A percentile compares a stretch with the other conserved stretches of the same genome.
Conservation (phyloP, 2,888 invertebrate genomes). For the Eudemis profundana region DNA sequence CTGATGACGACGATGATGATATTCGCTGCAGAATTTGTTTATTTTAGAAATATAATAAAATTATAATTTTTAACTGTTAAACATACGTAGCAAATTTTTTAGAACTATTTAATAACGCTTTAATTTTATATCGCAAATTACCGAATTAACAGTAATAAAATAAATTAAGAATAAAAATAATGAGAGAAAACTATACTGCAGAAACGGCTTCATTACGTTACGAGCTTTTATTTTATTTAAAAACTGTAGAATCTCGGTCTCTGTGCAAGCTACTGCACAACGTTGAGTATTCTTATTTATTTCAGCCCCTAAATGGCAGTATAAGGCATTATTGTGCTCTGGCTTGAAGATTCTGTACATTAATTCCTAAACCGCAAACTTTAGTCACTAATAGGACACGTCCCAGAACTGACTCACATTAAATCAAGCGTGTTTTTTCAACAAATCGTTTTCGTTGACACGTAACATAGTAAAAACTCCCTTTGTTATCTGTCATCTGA, state of each 20-base stretch:
- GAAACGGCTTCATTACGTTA: neutral
- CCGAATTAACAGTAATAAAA: neutral
- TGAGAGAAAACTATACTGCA: neutral
- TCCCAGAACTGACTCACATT: conserved; percentile 10
- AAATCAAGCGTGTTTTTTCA: conserved; percentile 21
- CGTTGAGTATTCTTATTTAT: too few relatives aligned
- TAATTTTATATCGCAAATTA: neutral
- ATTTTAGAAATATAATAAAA: too few relatives aligned
- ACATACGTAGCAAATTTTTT: too few relatives aligned
- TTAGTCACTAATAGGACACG: neutral
- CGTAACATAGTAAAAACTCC: conserved; percentile 51
- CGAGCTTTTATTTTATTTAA: neutral
- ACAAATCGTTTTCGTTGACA: conserved; percentile 35
- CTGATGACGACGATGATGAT: too few relatives aligned
- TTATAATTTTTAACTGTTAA: too few relatives aligned
- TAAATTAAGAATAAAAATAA: neutral
- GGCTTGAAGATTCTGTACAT: too few relatives aligned
- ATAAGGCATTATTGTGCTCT: conserved; percentile 1
- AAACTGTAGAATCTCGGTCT: too few relatives aligned
- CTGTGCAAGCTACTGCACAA: too few relatives aligned
- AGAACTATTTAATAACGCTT: neutral
- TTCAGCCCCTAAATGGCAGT: too few relatives aligned
- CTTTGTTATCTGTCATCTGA: conserved; percentile 60
- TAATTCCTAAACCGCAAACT: neutral
- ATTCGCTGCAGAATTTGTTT: too few relatives aligned